phyloP scores from a whole-genome alignment of 2,797 vertebrate genomes.

The Varecia variegata region DNA sequence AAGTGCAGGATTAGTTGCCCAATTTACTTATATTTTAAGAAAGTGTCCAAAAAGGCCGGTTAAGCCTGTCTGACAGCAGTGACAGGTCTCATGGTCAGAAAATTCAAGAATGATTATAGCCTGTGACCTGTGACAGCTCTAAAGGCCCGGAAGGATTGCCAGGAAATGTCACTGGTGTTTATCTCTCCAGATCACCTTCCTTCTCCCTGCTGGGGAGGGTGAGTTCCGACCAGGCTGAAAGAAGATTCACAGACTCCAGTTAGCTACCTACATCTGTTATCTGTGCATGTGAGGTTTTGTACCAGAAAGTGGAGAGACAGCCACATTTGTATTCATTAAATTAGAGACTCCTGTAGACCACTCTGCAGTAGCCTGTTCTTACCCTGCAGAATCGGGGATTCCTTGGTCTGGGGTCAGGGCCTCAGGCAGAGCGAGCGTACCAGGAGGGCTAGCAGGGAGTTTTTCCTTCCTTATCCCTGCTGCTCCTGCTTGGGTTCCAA shows the following conservation, averaged over 20 bases:
- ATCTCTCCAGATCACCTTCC: background rate
- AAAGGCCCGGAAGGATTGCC: background rate
- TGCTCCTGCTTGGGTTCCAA: background rate
- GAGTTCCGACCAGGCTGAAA: background rate
- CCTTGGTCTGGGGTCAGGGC: background rate
- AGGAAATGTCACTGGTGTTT: background rate
- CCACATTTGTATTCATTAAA: background rate
- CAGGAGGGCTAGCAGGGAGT: background rate
- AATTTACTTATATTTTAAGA: constrained; percentile 61
- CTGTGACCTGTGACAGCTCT: constrained; percentile 33
- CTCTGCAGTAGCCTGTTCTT: background rate
- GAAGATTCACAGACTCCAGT: background rate
- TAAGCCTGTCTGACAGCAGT: constrained; percentile 57
- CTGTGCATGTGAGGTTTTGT: background rate
- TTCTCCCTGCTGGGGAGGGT: background rate
- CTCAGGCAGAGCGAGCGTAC: background rate
- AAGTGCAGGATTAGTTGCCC: constrained; percentile 38
- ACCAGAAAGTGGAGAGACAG: background rate
- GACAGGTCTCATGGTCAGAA: constrained; percentile 3
- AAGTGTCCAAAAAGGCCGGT: constrained; percentile 50
- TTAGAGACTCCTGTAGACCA: background rate
- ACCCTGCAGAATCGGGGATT: background rate
- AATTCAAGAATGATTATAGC: constrained; percentile 48
- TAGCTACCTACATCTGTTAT: background rate
- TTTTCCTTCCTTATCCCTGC: background rate